These are phyloP conservation scores for Atherix ibis DNA, from an alignment of 2,888 invertebrate genomes.

Conservation along the genomic window DNA sequence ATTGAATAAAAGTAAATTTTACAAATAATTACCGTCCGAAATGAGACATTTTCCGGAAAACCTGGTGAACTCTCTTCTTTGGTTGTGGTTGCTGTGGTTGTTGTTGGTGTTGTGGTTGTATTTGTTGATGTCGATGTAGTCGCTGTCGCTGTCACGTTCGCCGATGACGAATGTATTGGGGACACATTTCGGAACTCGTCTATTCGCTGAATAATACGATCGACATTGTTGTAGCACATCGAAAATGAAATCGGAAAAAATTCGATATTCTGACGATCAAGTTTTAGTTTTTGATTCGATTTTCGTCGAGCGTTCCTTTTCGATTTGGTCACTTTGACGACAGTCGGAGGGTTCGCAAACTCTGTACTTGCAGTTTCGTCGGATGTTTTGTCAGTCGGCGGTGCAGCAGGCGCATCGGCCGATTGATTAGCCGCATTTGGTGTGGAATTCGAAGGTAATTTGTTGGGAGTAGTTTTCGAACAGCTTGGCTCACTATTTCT, in stretches of 20 bases:
- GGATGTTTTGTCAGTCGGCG: not conserved
- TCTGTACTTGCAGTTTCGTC: no score
- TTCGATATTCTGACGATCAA: conserved; percentile 10
- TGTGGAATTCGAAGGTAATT: not conserved
- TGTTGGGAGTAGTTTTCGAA: not conserved
- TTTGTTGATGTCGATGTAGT: not conserved
- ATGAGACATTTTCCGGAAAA: conserved; percentile 86
- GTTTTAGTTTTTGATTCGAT: not conserved
- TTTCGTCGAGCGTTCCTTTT: not conserved
- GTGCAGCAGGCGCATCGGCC: not conserved
- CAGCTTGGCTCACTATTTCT: not conserved
- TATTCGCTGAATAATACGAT: no score
- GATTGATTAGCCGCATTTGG: not conserved
- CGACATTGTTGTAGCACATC: conserved; percentile 42
- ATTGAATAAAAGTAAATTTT: conserved; percentile 3
- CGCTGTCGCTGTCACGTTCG: not conserved
- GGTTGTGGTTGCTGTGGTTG: no score
- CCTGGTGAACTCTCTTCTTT: no score
- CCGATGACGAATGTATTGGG: conserved; percentile 37
- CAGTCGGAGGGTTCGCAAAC: no score
- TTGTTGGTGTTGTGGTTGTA: no score
- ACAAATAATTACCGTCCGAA: conserved; percentile 53
- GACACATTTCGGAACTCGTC: no score
- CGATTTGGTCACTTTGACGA: not conserved
- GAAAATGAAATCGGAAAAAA: conserved; percentile 81